Evolutionary conservation across 2,888 invertebrate species (phyloP).

Genomic region (Mesoligia furuncula): DNA sequence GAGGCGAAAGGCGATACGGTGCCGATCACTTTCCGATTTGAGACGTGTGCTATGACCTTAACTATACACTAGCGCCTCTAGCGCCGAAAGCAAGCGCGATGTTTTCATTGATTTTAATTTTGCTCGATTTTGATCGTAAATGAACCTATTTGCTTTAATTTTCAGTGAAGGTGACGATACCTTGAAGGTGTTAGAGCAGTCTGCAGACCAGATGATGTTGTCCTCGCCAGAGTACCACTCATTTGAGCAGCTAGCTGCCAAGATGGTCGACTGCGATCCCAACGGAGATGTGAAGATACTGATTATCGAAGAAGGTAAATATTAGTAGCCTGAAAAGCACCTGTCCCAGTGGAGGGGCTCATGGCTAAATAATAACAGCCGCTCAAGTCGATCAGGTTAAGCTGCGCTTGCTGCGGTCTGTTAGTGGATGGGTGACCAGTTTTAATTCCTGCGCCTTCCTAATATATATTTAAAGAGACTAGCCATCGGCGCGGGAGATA

Average conservation of each 20-base stretch:
- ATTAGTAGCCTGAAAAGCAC: not conserved
- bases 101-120: too few relatives aligned
- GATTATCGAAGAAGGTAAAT: constrained; percentile 83
- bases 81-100: too few relatives aligned
- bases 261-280: constrained; percentile 83
- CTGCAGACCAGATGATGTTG: constrained; percentile 76
- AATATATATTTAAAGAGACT: too few relatives aligned
- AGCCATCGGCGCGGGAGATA: too few relatives aligned
- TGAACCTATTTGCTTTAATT: not conserved
- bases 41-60: too few relatives aligned
- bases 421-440: too few relatives aligned
- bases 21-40: too few relatives aligned
- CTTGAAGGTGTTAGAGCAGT: constrained; percentile 75
- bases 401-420: not conserved
- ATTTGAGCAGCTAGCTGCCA: constrained; percentile 77
- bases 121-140: not conserved
- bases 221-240: constrained; percentile 83
- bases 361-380: not conserved
- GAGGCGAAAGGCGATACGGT: too few relatives aligned
- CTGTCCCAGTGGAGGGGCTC: not conserved
- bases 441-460: too few relatives aligned
- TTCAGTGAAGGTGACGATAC: constrained; percentile 79
- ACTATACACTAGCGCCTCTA: too few relatives aligned
- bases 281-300: constrained; percentile 83
- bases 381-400: not conserved